Evolutionary conservation across 2,888 invertebrate genomes (phyloP).

Genomic region (Aquatica leii): DNA sequence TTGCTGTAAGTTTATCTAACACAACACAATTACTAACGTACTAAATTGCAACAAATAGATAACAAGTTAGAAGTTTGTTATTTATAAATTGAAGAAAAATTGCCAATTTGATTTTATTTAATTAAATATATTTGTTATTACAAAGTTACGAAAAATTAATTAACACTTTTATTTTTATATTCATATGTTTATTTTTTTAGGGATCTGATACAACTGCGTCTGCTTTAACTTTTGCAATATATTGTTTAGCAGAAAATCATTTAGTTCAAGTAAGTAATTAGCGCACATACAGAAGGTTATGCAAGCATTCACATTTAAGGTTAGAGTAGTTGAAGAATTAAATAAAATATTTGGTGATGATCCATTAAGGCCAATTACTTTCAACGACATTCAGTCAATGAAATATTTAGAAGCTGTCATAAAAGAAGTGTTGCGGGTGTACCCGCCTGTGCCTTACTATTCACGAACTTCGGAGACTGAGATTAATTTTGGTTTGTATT

Average conservation of each 20-base stretch:
- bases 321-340: slow-evolving; percentile 54
- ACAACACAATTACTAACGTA: too few relatives aligned
- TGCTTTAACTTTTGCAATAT: slow-evolving; percentile 61
- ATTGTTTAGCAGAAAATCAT: slow-evolving; percentile 58
- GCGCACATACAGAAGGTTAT: background rate
- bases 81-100: too few relatives aligned
- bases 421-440: slow-evolving; percentile 63
- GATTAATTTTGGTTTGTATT: slow-evolving; percentile 49
- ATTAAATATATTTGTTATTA: too few relatives aligned
- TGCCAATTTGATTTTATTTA: too few relatives aligned
- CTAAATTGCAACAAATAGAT: too few relatives aligned
- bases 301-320: slow-evolving; percentile 47
- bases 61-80: too few relatives aligned
- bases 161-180: background rate
- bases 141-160: too few relatives aligned
- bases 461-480: slow-evolving; percentile 60
- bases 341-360: slow-evolving; percentile 50
- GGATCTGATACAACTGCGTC: slow-evolving; percentile 63
- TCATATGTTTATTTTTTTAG: slow-evolving; percentile 47
- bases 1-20: slow-evolving; percentile 65
- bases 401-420: slow-evolving; percentile 64
- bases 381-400: slow-evolving; percentile 62
- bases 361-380: slow-evolving; percentile 37
- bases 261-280: slow-evolving; percentile 54
- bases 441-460: slow-evolving; percentile 63